These are phyloP conservation scores for Melanotaenia trifasciata DNA, from an alignment of 2,797 vertebrate genomes.

Conservation along the genomic window DNA sequence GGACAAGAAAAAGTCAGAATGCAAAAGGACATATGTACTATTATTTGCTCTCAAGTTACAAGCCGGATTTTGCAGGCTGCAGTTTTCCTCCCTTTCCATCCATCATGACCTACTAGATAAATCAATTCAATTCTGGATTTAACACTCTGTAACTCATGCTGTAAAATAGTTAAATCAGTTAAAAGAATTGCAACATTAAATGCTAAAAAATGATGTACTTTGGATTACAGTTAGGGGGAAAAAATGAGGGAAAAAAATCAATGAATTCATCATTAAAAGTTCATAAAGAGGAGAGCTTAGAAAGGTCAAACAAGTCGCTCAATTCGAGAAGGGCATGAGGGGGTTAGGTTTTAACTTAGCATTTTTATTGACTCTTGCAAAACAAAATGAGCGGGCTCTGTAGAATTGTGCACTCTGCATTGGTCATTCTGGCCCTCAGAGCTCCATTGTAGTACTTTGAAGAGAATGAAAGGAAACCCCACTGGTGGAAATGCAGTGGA, in stretches of 20 bases:
- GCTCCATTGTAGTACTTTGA: slow-evolving; percentile 95
- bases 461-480: slow-evolving; percentile 99
- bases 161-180: not conserved
- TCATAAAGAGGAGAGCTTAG: slow-evolving; percentile 85
- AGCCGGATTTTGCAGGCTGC: not conserved
- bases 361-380: slow-evolving; percentile 99
- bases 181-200: slow-evolving; percentile 4
- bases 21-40: slow-evolving; percentile 24
- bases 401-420: slow-evolving; percentile 95
- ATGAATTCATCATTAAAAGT: slow-evolving; percentile 85
- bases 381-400: slow-evolving; percentile 99
- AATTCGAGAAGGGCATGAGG: slow-evolving; percentile 81
- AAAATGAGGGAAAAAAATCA: slow-evolving; percentile 45
- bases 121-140: slow-evolving; percentile 14
- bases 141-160: not conserved
- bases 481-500: slow-evolving; percentile 99
- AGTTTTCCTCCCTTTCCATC: not conserved
- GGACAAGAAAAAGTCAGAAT: slow-evolving; percentile 26
- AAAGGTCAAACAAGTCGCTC: slow-evolving; percentile 83
- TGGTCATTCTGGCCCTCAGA: slow-evolving; percentile 94
- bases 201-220: slow-evolving; percentile 21
- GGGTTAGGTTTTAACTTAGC: slow-evolving; percentile 92
- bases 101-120: not conserved
- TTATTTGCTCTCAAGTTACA: not conserved
- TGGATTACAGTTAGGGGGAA: slow-evolving; percentile 17